Base-by-base conservation (phyloP, 2,888 invertebrate species). In the Diachrysia chrysitis region DNA sequence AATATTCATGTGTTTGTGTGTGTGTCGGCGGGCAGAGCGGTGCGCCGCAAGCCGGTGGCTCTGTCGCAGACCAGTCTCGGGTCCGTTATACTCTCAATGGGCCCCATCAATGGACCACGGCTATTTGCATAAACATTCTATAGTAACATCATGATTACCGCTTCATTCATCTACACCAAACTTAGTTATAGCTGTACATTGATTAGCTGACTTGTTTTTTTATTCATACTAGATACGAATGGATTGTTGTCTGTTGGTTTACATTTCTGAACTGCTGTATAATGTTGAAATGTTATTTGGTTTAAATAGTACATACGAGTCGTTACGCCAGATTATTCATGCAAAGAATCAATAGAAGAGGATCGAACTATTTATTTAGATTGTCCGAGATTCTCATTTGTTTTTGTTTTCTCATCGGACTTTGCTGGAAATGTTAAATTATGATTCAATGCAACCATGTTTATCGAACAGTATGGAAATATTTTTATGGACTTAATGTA, bases 101-200 rank as follows among this genome's bases (percentile, higher is more conserved):
- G 85, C 81, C 83, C 84, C 86, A 84, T 90, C 88, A 90, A 90
- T 90, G 90, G 83, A 84, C 83, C 80, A 62, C 83, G 75, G 78
- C 69, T 83, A 90, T 90, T 90, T 89, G 90, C 90, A 90, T 90
- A 89, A 86, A 85, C 87, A 83, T 51, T 83, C 69, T 82, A 80
- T 86, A 87, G 88, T 89, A 87, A 87, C 83, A 78, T 73, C 69
- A 82, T 80, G 76, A 78, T 78, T 71, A 77, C 84, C 81, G 71
- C 56, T 82, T 70, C 83, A 82, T 83, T 82, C 81, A 82, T 79
- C 78, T 73, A 42, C 66, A 74, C 77, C 69, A 81, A 83, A 79
- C 69, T 77, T 81, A 65, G 71, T 74, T 78, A 67, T 76, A 78
- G 73, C 78, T 70, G 76, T 78, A 72, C 69, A 70, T 78, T 80